Evolutionary conservation across 2,888 invertebrate species (phyloP).

Genomic region (Dasypolia templi): DNA sequence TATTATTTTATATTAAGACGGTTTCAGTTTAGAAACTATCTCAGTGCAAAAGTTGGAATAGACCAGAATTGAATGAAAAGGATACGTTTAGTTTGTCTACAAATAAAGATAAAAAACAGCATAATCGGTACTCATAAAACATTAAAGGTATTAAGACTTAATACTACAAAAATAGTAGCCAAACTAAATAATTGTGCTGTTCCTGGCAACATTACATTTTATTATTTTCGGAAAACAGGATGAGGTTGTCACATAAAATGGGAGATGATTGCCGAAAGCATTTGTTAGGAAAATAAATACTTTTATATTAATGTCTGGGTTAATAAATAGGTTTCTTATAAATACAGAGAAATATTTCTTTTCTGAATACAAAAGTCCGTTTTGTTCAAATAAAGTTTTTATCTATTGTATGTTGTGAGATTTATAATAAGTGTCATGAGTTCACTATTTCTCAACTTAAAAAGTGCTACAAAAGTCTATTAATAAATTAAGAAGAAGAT

Average conservation of each 20-base stretch:
- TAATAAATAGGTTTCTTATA: slow-evolving; percentile 40
- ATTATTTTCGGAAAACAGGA: slow-evolving; percentile 63
- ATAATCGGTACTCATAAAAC: slow-evolving; percentile 29
- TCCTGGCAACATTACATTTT: slow-evolving; percentile 55
- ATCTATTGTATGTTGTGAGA: background rate
- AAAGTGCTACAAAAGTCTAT: background rate
- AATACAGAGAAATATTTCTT: slow-evolving; percentile 18
- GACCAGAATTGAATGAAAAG: background rate
- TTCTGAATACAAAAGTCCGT: slow-evolving; percentile 1
- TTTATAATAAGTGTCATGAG: background rate
- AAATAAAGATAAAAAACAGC: slow-evolving; percentile 28
- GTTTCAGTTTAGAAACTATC: background rate
- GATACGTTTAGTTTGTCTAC: background rate
- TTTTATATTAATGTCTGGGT: slow-evolving; percentile 27
- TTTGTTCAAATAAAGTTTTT: slow-evolving; percentile 1
- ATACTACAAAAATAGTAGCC: slow-evolving; percentile 30
- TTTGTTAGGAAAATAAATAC: slow-evolving; percentile 58
- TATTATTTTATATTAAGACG: background rate
- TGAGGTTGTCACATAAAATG: slow-evolving; percentile 61
- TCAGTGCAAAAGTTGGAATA: background rate
- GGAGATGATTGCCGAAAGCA: slow-evolving; percentile 42
- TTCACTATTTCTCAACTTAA: background rate
- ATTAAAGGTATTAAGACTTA: slow-evolving; percentile 42
- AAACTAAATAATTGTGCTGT: slow-evolving; percentile 56
- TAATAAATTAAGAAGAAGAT: background rate